These are phyloP conservation scores for Helogale parvula DNA, from an alignment of 2,113 vertebrate species.

Conservation along the genomic window DNA sequence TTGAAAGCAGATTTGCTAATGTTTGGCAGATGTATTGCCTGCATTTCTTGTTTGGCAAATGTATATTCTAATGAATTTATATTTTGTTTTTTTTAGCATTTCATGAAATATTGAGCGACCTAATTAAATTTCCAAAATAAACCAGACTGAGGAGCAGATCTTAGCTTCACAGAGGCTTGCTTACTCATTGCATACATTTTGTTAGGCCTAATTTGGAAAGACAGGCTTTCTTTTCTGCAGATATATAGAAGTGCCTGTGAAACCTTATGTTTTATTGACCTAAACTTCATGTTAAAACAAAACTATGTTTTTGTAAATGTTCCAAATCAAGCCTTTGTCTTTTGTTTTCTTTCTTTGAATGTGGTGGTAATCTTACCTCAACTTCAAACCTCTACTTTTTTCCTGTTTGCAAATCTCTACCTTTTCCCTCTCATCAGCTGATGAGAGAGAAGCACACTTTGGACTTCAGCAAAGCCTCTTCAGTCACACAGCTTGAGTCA, in stretches of 20 bases:
- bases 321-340: neutral
- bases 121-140: neutral
- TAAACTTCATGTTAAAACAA: neutral
- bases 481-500: neutral
- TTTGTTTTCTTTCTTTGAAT: neutral
- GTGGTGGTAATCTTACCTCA: neutral
- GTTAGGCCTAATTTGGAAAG: neutral
- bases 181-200: neutral
- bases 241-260: slow-evolving; percentile 4
- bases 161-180: neutral
- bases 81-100: neutral
- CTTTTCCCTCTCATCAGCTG: neutral
- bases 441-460: neutral
- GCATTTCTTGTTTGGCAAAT: neutral
- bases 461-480: neutral
- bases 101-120: neutral
- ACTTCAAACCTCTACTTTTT: neutral
- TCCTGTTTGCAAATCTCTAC: neutral
- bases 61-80: neutral
- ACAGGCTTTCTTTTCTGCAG: neutral
- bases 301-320: neutral
- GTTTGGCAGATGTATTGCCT: neutral
- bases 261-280: neutral
- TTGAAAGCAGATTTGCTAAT: neutral
- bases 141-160: neutral